Percentiles rank a stretch among this genome's conserved stretches.
These are phyloP conservation scores for Syrmaticus mikado DNA, from an alignment of 2,113 vertebrate species.

Conservation along the genomic window DNA sequence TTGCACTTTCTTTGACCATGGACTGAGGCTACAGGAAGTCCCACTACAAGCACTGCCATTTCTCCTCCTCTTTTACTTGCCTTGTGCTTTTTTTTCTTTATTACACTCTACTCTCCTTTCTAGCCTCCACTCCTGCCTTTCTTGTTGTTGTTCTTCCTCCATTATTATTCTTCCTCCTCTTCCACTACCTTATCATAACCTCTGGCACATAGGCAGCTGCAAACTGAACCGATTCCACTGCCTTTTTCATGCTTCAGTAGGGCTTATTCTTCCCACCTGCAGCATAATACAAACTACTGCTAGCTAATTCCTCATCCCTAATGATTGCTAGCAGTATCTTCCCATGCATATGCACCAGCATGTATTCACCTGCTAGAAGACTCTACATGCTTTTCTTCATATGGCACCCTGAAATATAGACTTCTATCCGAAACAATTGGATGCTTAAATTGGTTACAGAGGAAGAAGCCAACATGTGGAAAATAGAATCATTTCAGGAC, in stretches of 20 bases:
- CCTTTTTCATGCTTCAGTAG: conserved; percentile 4
- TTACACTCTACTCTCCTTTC: background rate
- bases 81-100: background rate
- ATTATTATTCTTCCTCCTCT: background rate
- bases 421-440: background rate
- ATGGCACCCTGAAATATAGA: background rate
- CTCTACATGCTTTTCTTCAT: background rate
- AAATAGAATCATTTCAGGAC: fast-evolving
- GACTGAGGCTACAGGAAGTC: background rate
- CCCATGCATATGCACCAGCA: background rate
- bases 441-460: background rate
- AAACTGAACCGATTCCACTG: background rate
- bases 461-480: background rate
- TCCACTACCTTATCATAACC: conserved; percentile 16
- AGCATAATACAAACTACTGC: background rate
- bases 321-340: background rate
- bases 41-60: background rate
- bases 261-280: conserved; percentile 26
- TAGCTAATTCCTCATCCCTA: conserved; percentile 9
- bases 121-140: no score
- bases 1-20: background rate
- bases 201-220: conserved; percentile 1
- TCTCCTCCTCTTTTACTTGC: background rate
- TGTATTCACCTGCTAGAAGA: conserved; percentile 12
- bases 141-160: background rate